Conservation (phyloP, 2,888 invertebrate species). For the Meandrusa payeni region DNA sequence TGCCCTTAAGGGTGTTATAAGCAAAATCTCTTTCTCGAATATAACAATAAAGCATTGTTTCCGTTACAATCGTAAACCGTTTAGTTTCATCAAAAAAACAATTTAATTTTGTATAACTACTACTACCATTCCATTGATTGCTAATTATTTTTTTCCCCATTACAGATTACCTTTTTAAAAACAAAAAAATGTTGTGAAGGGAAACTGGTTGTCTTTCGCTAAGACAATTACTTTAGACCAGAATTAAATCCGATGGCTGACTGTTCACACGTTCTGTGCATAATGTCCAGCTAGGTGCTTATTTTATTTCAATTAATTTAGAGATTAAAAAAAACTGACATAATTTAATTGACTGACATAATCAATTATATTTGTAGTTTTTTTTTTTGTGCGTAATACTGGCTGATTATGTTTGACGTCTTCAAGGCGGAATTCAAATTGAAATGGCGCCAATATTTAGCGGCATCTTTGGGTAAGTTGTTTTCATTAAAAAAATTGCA, state of each 20-base stretch:
- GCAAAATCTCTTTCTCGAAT: too few relatives aligned
- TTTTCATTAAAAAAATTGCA: not conserved
- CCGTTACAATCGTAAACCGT: conserved; percentile 1
- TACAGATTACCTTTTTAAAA: conserved; percentile 31
- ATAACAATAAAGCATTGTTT: too few relatives aligned
- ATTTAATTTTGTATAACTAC: not conserved
- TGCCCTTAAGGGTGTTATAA: too few relatives aligned
- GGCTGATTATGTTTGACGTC: conserved; percentile 49
- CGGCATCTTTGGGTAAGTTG: conserved; percentile 65
- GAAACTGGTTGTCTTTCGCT: conserved; percentile 34
- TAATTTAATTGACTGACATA: too few relatives aligned
- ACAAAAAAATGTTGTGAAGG: conserved; percentile 52
- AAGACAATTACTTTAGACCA: conserved; percentile 30
- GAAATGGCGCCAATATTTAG: conserved; percentile 74
- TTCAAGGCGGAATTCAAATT: conserved; percentile 49
- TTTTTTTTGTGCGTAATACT: not conserved
- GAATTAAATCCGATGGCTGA: conserved; percentile 46
- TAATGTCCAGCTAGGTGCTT: conserved; percentile 7
- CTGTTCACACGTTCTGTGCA: conserved; percentile 38
- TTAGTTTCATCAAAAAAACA: conserved; percentile 11
- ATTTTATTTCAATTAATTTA: conserved; percentile 24
- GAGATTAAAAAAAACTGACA: conserved; percentile 1
- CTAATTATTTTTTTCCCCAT: conserved; percentile 29
- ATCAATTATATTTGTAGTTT: not conserved
- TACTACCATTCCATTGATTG: conserved; percentile 20